Conservation (phyloP, 2,888 invertebrate genomes). For the Dolichopus griseipennis region DNA sequence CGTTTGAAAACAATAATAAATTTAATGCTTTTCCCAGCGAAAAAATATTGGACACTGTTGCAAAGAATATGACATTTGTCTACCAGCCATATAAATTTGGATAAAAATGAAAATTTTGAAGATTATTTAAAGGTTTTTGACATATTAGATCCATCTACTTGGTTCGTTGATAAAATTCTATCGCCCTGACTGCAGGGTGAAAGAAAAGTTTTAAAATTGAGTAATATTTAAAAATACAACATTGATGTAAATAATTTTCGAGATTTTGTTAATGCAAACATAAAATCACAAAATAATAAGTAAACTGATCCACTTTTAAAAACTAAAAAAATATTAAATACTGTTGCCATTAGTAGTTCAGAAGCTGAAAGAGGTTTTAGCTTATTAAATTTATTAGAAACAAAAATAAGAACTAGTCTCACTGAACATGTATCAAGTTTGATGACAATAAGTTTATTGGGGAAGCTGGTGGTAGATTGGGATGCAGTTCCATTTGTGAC, state of each 20-base stretch:
- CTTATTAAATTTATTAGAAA: background rate
- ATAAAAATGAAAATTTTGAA: background rate
- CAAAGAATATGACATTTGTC: no score
- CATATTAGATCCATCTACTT: slow-evolving; percentile 7
- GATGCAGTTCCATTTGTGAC: background rate
- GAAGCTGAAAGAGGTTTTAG: slow-evolving; percentile 8
- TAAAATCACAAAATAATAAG: background rate
- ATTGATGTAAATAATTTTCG: background rate
- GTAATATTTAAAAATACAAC: background rate
- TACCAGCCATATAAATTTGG: slow-evolving; percentile 5
- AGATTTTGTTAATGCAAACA: slow-evolving; percentile 5
- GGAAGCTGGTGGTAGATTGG: background rate
- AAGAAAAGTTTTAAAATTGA: background rate
- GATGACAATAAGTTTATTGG: slow-evolving; percentile 5
- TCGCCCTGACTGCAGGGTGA: background rate
- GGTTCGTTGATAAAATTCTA: slow-evolving; percentile 2
- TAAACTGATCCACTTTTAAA: slow-evolving; percentile 7
- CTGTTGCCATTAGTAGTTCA: slow-evolving; percentile 2
- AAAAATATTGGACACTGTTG: background rate
- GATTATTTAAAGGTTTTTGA: background rate
- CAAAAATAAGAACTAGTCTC: background rate
- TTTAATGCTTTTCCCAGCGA: background rate
- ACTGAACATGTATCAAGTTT: background rate
- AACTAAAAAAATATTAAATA: slow-evolving; percentile 4
- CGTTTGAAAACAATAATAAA: slow-evolving; percentile 1